phyloP scores from a whole-genome alignment of 2,888 invertebrate genomes.

The Heliconius charithonia region DNA sequence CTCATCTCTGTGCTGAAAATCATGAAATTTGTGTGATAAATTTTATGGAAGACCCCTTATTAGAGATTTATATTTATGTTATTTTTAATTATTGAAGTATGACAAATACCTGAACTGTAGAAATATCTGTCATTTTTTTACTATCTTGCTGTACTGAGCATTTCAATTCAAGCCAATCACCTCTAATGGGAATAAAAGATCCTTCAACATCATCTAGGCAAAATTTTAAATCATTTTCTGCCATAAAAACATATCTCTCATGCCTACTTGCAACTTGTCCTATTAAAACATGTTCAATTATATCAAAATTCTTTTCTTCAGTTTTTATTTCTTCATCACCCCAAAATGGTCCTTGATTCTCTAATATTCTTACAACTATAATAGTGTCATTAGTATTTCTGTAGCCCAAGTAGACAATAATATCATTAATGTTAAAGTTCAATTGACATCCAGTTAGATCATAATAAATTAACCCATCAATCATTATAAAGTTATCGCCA shows the following conservation, averaged over 20 bases:
- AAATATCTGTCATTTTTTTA: slow-evolving; percentile 73
- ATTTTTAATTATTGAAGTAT: not conserved
- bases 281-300: slow-evolving; percentile 69
- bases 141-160: slow-evolving; percentile 86
- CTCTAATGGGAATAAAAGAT: slow-evolving; percentile 86
- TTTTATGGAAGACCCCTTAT: not conserved
- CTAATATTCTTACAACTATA: slow-evolving; percentile 84
- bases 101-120: slow-evolving; percentile 66
- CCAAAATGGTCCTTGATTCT: slow-evolving; percentile 80
- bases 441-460: slow-evolving; percentile 65
- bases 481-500: slow-evolving; percentile 75
- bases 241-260: slow-evolving; percentile 73
- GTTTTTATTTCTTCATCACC: slow-evolving; percentile 67
- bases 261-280: slow-evolving; percentile 65
- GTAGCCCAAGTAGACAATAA: slow-evolving; percentile 83
- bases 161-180: slow-evolving; percentile 87
- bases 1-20: not conserved
- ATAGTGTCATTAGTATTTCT: slow-evolving; percentile 71
- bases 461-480: slow-evolving; percentile 85
- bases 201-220: slow-evolving; percentile 85
- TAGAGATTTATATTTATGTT: not conserved
- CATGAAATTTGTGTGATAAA: not conserved
- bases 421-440: slow-evolving; percentile 78
- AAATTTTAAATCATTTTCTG: slow-evolving; percentile 82
- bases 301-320: slow-evolving; percentile 61